Evolutionary conservation across 2,797 vertebrate genomes (phyloP).

Genomic region (Phrynocephalus guinanensis): DNA sequence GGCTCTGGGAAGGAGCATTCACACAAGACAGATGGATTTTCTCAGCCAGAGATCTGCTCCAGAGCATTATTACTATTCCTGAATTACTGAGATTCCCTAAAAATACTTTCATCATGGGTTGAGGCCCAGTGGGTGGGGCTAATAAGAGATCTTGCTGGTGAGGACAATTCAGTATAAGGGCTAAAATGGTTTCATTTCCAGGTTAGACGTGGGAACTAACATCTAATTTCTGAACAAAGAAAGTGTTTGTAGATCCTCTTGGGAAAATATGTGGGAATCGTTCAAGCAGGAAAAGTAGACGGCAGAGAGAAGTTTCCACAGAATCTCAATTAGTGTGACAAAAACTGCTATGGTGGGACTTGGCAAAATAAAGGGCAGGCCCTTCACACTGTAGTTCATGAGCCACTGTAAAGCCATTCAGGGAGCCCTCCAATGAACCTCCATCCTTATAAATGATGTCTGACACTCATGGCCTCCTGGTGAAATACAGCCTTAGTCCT

Average conservation of each 20-base stretch:
- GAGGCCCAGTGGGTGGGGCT: background rate
- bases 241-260: slow-evolving; percentile 11
- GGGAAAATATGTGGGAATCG: slow-evolving; percentile 33
- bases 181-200: slow-evolving; percentile 7
- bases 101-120: background rate
- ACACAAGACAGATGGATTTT: background rate
- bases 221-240: slow-evolving; percentile 23
- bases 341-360: slow-evolving; percentile 34
- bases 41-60: background rate
- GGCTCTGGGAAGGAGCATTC: background rate
- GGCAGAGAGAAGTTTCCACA: slow-evolving; percentile 19
- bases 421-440: background rate
- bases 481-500: slow-evolving; percentile 1
- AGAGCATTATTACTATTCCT: background rate
- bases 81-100: background rate
- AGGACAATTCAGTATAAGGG: background rate
- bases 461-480: background rate
- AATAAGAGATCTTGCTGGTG: background rate
- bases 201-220: background rate
- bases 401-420: slow-evolving; percentile 7
- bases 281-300: background rate
- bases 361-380: slow-evolving; percentile 5
- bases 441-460: slow-evolving; percentile 1
- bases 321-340: slow-evolving; percentile 31
- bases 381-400: background rate